A percentile compares a stretch with the other conserved stretches of the same genome.
phyloP scores from a whole-genome alignment of 2,113 vertebrate genomes.

The Clarias magur region DNA sequence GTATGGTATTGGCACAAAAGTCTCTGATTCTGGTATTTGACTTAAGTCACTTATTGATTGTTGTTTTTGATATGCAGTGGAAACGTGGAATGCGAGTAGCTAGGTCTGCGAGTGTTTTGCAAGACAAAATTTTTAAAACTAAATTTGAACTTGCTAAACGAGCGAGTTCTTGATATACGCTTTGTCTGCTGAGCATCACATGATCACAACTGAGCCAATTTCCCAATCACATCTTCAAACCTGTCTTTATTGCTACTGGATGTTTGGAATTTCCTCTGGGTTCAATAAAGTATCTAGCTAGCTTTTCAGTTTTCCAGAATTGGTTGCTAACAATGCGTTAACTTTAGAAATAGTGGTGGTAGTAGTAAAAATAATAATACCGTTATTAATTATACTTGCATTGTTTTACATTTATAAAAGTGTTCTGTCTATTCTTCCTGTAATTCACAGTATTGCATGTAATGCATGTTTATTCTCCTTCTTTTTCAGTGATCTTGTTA shows the following conservation, averaged over 20 bases:
- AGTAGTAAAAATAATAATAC: not conserved
- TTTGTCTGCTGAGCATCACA: too few relatives aligned
- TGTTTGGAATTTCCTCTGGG: too few relatives aligned
- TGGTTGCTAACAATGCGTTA: not conserved
- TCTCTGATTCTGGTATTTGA: not conserved
- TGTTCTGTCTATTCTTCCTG: not conserved
- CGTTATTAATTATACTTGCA: not conserved
- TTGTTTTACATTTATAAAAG: not conserved
- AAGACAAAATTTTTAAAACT: too few relatives aligned
- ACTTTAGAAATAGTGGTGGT: not conserved
- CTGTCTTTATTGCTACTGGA: too few relatives aligned
- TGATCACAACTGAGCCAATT: too few relatives aligned
- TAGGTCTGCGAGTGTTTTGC: too few relatives aligned
- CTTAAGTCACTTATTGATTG: not conserved
- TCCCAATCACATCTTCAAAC: too few relatives aligned
- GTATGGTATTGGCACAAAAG: not conserved
- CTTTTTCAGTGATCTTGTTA: slow-evolving; percentile 88
- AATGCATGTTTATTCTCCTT: not conserved
- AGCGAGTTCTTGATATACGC: too few relatives aligned
- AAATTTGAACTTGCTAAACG: too few relatives aligned
- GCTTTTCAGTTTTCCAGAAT: not conserved
- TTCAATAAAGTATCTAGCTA: too few relatives aligned
- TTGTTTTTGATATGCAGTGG: too few relatives aligned
- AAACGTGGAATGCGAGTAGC: too few relatives aligned
- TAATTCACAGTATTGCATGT: not conserved